phyloP scores from a whole-genome alignment of 37 sponge, comb jelly and placozoan species.

The Oopsacas minuta region DNA sequence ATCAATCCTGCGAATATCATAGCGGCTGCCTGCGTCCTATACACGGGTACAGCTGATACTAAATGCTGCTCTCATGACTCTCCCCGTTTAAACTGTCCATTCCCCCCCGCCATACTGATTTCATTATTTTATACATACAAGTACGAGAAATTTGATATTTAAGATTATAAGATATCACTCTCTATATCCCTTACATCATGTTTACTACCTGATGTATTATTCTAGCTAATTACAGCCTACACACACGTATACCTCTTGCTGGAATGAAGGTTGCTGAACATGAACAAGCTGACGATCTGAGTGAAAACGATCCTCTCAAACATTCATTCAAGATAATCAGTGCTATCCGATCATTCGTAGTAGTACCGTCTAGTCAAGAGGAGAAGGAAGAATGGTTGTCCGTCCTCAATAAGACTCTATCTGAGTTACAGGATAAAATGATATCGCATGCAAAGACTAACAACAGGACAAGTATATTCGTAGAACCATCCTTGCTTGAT shows the following conservation, averaged over 20 bases:
- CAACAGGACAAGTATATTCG: slow-evolving; percentile 1
- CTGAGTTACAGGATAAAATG: background rate
- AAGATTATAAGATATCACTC: no score
- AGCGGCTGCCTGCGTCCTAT: slow-evolving; percentile 49
- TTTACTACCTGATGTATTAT: no score
- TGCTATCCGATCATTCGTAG: slow-evolving; percentile 42
- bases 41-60: no score
- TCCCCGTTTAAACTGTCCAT: no score
- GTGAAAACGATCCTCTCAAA: slow-evolving; percentile 30
- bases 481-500: background rate
- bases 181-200: no score
- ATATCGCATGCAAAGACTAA: background rate
- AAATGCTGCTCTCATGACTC: no score
- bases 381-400: slow-evolving; percentile 60
- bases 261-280: background rate
- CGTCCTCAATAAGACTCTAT: slow-evolving; percentile 6
- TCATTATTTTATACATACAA: no score
- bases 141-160: no score
- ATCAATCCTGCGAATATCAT: slow-evolving; percentile 62
- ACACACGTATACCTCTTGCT: slow-evolving; percentile 1
- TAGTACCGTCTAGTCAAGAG: slow-evolving; percentile 47
- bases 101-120: no score
- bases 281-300: slow-evolving; percentile 35
- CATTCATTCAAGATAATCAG: slow-evolving; percentile 50
- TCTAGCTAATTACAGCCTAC: background rate